Evolutionary conservation across 2,113 vertebrate species (phyloP), one percentile per base, ranked within the genome.

Genomic region (Osmerus eperlanus): DNA sequence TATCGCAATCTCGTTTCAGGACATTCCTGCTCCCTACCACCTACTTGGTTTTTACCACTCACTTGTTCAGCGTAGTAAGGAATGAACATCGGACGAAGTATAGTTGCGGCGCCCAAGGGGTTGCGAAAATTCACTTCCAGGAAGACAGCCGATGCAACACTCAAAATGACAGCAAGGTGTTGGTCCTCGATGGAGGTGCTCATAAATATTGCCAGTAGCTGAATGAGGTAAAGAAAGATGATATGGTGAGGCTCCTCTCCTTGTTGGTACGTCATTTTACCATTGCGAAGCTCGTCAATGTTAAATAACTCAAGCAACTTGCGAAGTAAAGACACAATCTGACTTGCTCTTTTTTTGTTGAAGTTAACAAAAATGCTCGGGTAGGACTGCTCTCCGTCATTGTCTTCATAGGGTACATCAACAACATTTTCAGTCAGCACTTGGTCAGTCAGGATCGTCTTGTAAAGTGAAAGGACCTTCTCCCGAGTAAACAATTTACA

Each of bases 401-500:
- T 11, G 0, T 59, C 56, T 2, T 59, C 3, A 0, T 18, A 59
- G n/a, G 56, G 3, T 59, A 59, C 0, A 19, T 7, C 16, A 59
- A 59, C 6, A 8, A 59, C 56, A 0, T n/a, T 8, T 4, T 23
- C 18, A n/a, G 2, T 6, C 2, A 59, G 19, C n/a, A 11, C 56
- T 9, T n/a, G 18, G n/a, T 59, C 56, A 59, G 56, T 59, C 56
- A 59, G 56, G 56, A 21, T 59, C 1, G n/a, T 21, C 18, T 21
- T 1, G 56, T 59, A 59, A 18, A 59, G 56, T 4, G 56, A 59
- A 21, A 59, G 56, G 56, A 59, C 56, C n/a, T 11, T 59, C 3
- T 59, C n/a, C 56, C n/a, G 56, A 59, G 56, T 59, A 21, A 59
- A 59, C 56, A 59, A 59, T n/a, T 59, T 59, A 11, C 56, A 59